Evolutionary conservation across 2,113 vertebrate species (phyloP).

Genomic region (Notarius lentiginosus): DNA sequence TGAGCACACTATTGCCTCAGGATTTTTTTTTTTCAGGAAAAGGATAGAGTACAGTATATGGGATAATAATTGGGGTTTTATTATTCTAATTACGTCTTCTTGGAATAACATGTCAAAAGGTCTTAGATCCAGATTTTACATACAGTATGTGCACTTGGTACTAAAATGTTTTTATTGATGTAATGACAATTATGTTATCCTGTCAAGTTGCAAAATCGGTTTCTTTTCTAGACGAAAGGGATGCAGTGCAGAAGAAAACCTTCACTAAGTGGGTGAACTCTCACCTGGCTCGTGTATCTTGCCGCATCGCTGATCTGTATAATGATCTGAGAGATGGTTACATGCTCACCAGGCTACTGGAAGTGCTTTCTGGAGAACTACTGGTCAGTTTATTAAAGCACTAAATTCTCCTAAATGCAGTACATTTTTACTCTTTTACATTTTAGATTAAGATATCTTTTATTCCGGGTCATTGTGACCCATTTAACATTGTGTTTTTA

Average conservation of each 20-base stretch:
- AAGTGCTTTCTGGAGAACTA: constrained; percentile 90
- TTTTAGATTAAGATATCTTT: background rate
- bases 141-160: background rate
- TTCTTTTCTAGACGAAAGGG: constrained; percentile 80
- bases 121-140: background rate
- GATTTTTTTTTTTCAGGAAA: background rate
- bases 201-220: background rate
- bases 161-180: background rate
- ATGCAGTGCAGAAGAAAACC: constrained; percentile 95
- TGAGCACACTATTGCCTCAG: background rate
- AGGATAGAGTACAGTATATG: background rate
- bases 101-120: background rate
- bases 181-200: background rate
- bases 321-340: constrained; percentile 87
- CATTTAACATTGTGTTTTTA: background rate
- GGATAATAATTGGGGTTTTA: background rate
- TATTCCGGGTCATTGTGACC: background rate
- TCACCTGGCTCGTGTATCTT: constrained; percentile 84
- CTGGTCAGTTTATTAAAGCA: constrained; percentile 73
- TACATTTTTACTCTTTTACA: background rate
- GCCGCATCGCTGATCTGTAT: constrained; percentile 88
- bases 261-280: constrained; percentile 97
- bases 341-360: constrained; percentile 88
- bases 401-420: background rate
- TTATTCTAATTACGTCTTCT: background rate